A percentile compares a stretch with the other conserved stretches of the same genome.
phyloP scores from a whole-genome alignment of 1,140 invertebrate genomes.

The Calephelis virginiensis region DNA sequence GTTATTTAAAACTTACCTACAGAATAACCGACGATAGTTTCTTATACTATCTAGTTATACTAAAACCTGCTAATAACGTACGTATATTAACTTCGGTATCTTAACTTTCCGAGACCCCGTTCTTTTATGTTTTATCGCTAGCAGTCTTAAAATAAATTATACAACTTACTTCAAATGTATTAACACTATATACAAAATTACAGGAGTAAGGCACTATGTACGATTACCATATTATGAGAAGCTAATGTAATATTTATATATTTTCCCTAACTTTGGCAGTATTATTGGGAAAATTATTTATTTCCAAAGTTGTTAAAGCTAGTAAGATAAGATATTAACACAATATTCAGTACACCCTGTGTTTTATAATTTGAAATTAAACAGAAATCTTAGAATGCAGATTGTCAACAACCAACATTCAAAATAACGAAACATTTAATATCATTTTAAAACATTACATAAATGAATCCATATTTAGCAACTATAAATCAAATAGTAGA shows the following conservation, averaged over 20 bases:
- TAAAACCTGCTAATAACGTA: no score
- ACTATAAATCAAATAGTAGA: no score
- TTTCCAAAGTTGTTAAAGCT: not conserved
- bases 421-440: no score
- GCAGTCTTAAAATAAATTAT: not conserved
- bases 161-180: conserved; percentile 26
- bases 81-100: no score
- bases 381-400: no score
- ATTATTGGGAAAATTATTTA: not conserved
- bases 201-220: conserved; percentile 34
- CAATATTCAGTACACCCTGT: not conserved
- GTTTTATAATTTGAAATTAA: no score
- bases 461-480: no score
- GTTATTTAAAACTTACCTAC: no score
- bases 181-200: conserved; percentile 39
- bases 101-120: no score
- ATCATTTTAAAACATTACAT: not conserved
- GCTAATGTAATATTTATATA: not conserved
- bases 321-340: not conserved
- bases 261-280: not conserved
- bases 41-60: no score
- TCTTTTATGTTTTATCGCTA: not conserved
- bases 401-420: not conserved
- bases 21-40: no score
- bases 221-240: not conserved